Evolutionary conservation across 2,888 invertebrate species (phyloP).

Genomic region (Hydropsyche betteni): DNA sequence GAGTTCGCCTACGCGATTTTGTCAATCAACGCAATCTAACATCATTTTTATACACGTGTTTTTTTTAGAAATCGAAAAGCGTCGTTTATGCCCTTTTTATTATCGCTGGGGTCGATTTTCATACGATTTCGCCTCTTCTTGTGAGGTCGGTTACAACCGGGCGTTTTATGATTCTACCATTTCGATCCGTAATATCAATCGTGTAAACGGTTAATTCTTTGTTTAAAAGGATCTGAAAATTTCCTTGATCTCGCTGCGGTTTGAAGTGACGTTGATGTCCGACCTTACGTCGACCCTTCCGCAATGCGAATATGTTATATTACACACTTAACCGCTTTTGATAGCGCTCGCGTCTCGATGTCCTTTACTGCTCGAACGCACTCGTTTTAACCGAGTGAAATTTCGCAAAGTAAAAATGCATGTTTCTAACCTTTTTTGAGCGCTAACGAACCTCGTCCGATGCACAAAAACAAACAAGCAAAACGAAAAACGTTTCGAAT

Average conservation of each 20-base stretch:
- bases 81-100: conserved; percentile 30
- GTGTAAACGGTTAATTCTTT: too few relatives aligned
- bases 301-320: too few relatives aligned
- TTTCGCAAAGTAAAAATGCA: conserved; percentile 1
- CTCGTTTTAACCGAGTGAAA: background rate
- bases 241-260: conserved; percentile 14
- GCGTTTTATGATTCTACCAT: too few relatives aligned
- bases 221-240: too few relatives aligned
- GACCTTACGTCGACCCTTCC: background rate
- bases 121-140: conserved; percentile 30
- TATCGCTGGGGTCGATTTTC: conserved; percentile 8
- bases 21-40: too few relatives aligned
- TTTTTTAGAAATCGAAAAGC: background rate
- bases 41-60: too few relatives aligned
- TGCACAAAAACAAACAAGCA: too few relatives aligned
- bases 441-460: background rate
- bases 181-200: too few relatives aligned
- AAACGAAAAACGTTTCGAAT: background rate
- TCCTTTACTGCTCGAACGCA: too few relatives aligned
- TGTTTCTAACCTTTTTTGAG: background rate
- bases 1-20: too few relatives aligned
- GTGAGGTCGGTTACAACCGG: conserved; percentile 3
- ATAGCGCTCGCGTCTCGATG: too few relatives aligned
- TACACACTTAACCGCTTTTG: too few relatives aligned
- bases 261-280: conserved; percentile 43